Conservation (phyloP, 2,888 invertebrate genomes). For the Brassicogethes aeneus region DNA sequence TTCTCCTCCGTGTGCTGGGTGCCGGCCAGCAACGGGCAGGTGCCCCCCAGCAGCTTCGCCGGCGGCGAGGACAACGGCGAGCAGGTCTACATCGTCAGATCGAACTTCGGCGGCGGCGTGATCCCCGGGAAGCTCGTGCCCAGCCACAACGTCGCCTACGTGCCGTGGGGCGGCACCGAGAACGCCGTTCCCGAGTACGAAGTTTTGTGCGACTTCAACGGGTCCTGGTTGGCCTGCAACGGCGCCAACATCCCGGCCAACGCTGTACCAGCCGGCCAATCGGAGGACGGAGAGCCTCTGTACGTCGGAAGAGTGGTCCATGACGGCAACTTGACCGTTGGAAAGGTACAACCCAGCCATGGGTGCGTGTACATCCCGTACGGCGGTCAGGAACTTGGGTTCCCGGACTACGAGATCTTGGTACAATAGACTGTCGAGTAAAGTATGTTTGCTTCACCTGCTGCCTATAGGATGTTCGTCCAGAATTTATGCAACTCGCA, state of each 20-base stretch:
- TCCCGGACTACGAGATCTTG: constrained; percentile 74
- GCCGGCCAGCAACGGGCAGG: constrained; percentile 53
- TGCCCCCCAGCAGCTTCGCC: constrained; percentile 67
- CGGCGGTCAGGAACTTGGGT: constrained; percentile 68
- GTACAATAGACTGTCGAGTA: constrained; percentile 44
- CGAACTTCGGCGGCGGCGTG: constrained; percentile 60
- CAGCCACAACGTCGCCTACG: constrained; percentile 54
- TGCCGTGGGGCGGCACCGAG: constrained; percentile 70
- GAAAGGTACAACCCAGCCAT: constrained; percentile 79
- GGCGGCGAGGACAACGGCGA: constrained; percentile 54
- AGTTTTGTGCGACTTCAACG: constrained; percentile 36
- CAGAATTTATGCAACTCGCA: no score
- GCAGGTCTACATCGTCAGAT: constrained; percentile 59
- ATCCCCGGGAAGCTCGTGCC: constrained; percentile 72
- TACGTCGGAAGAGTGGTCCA: constrained; percentile 70
- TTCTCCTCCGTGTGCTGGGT: constrained; percentile 51
- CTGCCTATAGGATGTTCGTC: no score
- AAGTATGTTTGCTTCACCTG: no score
- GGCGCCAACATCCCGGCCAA: constrained; percentile 60
- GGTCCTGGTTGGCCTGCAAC: constrained; percentile 34
- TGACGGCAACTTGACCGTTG: constrained; percentile 66
- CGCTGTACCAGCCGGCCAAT: constrained; percentile 59
- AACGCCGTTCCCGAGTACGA: constrained; percentile 62
- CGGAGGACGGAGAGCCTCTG: constrained; percentile 70
- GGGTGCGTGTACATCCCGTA: constrained; percentile 77